Conservation (phyloP, 2,888 invertebrate species). For the Xiphydria camelus region DNA sequence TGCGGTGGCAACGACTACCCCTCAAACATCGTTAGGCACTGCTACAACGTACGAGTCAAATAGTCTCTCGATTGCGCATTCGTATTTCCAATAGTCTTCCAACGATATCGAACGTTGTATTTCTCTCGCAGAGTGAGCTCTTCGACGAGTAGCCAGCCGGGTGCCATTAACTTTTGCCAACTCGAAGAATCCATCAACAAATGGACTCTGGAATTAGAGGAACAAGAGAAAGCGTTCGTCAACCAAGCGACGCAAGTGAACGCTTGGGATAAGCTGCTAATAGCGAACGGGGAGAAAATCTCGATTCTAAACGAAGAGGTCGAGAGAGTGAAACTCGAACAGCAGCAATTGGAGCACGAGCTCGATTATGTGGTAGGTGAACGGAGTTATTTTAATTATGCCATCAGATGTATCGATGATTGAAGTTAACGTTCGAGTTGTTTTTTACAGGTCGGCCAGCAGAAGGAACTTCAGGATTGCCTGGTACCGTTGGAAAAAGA, state of each 20-base stretch:
- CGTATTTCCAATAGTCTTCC: conserved; percentile 14
- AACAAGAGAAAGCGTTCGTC: conserved; percentile 89
- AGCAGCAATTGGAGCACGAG: conserved; percentile 88
- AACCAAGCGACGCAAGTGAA: conserved; percentile 95
- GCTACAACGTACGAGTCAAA: conserved; percentile 41
- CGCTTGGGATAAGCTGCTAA: conserved; percentile 90
- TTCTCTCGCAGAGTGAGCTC: conserved; percentile 42
- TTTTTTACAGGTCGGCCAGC: conserved; percentile 70
- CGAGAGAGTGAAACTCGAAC: conserved; percentile 86
- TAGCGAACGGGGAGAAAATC: conserved; percentile 92
- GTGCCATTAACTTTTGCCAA: conserved; percentile 77
- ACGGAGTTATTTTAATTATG: too few species aligned
- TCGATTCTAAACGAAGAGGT: conserved; percentile 83
- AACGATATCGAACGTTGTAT: not conserved
- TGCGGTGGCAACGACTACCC: conserved; percentile 32
- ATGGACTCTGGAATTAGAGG: conserved; percentile 90
- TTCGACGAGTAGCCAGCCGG: conserved; percentile 50
- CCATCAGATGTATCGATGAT: too few species aligned
- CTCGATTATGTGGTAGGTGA: conserved; percentile 80
- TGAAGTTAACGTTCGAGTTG: too few species aligned
- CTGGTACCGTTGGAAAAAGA: conserved; percentile 85
- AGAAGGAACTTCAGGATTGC: conserved; percentile 87
- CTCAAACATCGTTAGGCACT: conserved; percentile 44
- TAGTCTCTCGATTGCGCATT: conserved; percentile 2
- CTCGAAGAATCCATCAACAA: conserved; percentile 91